Evolutionary conservation across 2,888 invertebrate genomes (phyloP).

Genomic region (Matsumyia berberina): DNA sequence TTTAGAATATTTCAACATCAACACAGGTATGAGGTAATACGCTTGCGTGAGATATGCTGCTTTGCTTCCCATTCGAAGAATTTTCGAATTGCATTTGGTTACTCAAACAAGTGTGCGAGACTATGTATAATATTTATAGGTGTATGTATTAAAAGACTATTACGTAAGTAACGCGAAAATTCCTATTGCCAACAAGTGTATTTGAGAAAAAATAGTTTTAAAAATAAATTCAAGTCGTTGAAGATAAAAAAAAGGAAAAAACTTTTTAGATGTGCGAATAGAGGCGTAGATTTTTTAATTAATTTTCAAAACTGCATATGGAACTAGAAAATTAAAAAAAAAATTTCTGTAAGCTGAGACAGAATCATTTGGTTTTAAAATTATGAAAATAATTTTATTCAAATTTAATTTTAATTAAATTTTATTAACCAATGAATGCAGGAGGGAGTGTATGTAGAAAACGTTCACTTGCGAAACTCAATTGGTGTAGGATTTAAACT

Average conservation of each 20-base stretch:
- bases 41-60: conserved; percentile 60
- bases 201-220: conserved; percentile 4
- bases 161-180: conserved; percentile 70
- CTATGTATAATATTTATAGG: conserved; percentile 41
- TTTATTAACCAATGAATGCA: too few relatives aligned
- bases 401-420: too few relatives aligned
- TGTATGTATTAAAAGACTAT: conserved; percentile 37
- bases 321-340: too few relatives aligned
- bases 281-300: background rate
- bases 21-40: conserved; percentile 72
- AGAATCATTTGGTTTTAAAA: too few relatives aligned
- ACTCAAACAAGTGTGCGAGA: conserved; percentile 55
- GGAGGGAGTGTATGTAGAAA: too few relatives aligned
- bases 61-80: conserved; percentile 16
- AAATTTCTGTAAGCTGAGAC: too few relatives aligned
- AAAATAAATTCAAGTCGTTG: conserved; percentile 14
- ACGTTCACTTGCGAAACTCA: too few relatives aligned
- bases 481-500: too few relatives aligned
- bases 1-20: conserved; percentile 76
- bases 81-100: conserved; percentile 57
- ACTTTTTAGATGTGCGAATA: background rate
- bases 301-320: too few relatives aligned
- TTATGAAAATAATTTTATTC: too few relatives aligned
- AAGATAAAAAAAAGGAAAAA: conserved; percentile 3
- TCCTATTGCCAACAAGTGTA: conserved; percentile 45